Base-by-base conservation (phyloP, 2,113 vertebrate species). In the Scopus umbretta region DNA sequence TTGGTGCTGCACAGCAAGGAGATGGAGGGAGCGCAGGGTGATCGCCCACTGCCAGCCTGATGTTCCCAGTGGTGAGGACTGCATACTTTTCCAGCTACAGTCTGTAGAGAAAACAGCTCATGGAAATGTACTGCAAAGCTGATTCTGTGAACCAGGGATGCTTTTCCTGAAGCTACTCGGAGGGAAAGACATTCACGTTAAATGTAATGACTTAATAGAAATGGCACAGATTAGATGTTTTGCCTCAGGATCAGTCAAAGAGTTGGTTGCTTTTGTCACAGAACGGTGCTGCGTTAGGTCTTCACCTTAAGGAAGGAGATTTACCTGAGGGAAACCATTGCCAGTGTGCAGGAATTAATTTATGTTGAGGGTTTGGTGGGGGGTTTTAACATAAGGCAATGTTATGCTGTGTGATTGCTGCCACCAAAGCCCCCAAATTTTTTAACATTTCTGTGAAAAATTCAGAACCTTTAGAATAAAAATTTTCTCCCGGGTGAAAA, bases 11-110 rank as follows among this genome's bases (percentile, higher is more conserved):
- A 10, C 4, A 2, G 9, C 34, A 36, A 21, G 30, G 76, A 70
- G 22, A 36, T 0, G 13, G 40, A 47, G 36, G 34, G 55, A 76
- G n/a, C 2, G 1, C 1, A 1, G 19, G 32, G 43, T 29, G 36
- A 53, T 62, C 0, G 0, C 50, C 59, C 23, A 1, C n/a, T 58
- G 50, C 42, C 38, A 75, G 50, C 47, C 66, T 62, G 61, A 7
- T 0, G 0, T 72, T 71, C 71, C 72, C 22, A 4, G 16, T 14
- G 38, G 11, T 12, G n/a, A 78, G 43, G 11, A 19, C 63, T 8
- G 29, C 61, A 9, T 29, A 0, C 5, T 59, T 38, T 36, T 53
- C 73, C 65, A 74, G 55, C 26, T 26, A 5, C 11, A 15, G 20
- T 13, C 7, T 15, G 29, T 43, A 53, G 56, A 50, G 62, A n/a